A percentile compares a stretch with the other conserved stretches of the same genome.
Evolutionary conservation across 23 tunicate species (phyloP).

Genomic region (Phallusia fumigata): DNA sequence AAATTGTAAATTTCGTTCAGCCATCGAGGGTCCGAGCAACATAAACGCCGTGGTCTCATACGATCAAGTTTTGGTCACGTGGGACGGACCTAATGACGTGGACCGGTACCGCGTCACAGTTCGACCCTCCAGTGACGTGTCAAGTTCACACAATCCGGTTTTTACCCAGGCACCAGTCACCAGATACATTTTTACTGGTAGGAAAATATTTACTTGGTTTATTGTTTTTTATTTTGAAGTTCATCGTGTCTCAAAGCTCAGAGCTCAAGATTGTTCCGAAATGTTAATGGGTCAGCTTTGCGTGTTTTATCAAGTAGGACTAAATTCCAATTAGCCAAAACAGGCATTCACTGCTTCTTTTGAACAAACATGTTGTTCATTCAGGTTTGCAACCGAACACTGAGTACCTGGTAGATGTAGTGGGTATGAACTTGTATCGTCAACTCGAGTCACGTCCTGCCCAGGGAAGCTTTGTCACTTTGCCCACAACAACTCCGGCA

Average conservation of each 20-base stretch:
- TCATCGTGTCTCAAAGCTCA: no score
- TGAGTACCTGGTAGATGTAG: neutral
- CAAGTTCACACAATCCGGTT: neutral
- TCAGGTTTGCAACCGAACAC: neutral
- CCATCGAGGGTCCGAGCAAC: neutral
- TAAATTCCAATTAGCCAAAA: no score
- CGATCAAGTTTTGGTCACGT: neutral
- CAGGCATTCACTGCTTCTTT: no score
- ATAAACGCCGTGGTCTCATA: neutral
- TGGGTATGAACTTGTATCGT: neutral
- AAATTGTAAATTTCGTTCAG: neutral
- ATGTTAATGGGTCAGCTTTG: no score
- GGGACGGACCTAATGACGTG: neutral
- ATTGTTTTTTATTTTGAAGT: no score
- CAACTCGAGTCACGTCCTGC: neutral
- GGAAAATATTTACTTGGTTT: no score
- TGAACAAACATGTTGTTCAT: neutral
- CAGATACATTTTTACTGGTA: neutral
- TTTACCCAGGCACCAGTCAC: neutral
- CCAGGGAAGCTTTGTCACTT: neutral
- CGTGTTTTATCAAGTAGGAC: no score
- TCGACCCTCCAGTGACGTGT: neutral
- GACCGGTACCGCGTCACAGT: neutral
- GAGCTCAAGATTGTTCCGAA: no score
- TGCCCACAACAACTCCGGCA: neutral